phyloP scores from a whole-genome alignment of 2,797 vertebrate genomes.

The Hemitrygon akajei region DNA sequence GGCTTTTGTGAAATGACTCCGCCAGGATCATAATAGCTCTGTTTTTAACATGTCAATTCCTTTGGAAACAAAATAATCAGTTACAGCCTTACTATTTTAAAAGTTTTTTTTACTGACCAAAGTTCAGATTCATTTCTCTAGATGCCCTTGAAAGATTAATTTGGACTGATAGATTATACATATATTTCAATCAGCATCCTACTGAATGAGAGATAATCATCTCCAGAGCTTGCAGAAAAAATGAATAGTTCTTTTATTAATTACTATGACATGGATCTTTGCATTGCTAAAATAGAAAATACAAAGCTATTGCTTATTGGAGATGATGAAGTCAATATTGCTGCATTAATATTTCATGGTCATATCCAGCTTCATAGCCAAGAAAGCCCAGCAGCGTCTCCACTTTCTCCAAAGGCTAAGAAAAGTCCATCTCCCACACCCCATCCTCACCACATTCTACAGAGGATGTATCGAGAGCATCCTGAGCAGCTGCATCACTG shows the following conservation, averaged over 20 bases:
- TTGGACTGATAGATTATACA: background rate
- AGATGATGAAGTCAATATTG: background rate
- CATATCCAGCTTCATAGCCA: too few relatives aligned
- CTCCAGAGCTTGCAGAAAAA: too few relatives aligned
- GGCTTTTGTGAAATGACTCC: background rate
- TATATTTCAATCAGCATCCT: background rate
- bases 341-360: conserved; percentile 3
- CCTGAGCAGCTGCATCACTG: too few relatives aligned
- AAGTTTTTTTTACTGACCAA: background rate
- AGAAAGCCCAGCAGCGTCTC: too few relatives aligned
- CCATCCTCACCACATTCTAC: too few relatives aligned
- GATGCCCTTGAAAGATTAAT: background rate
- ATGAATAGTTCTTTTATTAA: conserved; percentile 10
- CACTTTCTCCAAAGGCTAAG: too few relatives aligned
- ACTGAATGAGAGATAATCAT: background rate
- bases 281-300: conserved; percentile 5
- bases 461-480: too few relatives aligned
- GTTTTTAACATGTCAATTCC: background rate
- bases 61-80: background rate
- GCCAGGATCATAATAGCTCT: background rate
- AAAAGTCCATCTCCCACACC: too few relatives aligned
- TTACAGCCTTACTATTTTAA: background rate
- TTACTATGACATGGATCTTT: conserved; percentile 7
- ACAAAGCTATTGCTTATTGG: background rate
- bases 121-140: background rate